Evolutionary conservation across 2,113 vertebrate genomes (phyloP), one percentile per base, ranked within the genome.

Genomic region (Vidua macroura): DNA sequence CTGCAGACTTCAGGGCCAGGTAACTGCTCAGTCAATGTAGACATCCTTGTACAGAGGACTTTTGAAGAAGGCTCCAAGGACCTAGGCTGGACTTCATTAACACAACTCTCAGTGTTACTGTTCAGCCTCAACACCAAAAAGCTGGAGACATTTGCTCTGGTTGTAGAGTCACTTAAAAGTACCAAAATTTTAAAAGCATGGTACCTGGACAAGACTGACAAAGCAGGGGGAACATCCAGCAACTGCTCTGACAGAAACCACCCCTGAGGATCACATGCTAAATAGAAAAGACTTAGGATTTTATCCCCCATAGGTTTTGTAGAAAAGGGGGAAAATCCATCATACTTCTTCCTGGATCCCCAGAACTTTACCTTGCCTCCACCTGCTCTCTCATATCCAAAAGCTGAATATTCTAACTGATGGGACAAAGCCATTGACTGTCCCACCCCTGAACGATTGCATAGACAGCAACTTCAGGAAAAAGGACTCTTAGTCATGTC

Each of bases 271-370:
- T 60, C 23, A 59, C 12, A n/a, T 5, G 21, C 22, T 67, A 78
- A 89, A 63, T 5, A 58, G 21, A 77, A 88, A 78, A 11, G 19
- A 59, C 56, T 39, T 74, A 48, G 24, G 64, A 21, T 51, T 28
- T 41, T 49, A 37, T 7, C 13, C 5, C 7, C 1, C 0, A 0
- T 15, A 52, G 11, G 9, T 48, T 62, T 44, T 20, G 3, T 31
- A 39, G 39, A 48, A 53, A 58, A 59, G 33, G 15, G 20, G 14
- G 4, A 4, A 88, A 82, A 87, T 39, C 35, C 39, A 53, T 30
- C 25, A 31, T 10, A 24, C 4, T 75, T 70, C 25, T 20, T 62
- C 22, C 22, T 37, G 23, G 28, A 41, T 43, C 14, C 25, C 35
- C 33, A 76, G 25, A 44, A 35, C 33, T 43, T n/a, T 1, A 39